phyloP scores from a whole-genome alignment of 2,888 invertebrate genomes.

The Hirtodrosophila confusa region DNA sequence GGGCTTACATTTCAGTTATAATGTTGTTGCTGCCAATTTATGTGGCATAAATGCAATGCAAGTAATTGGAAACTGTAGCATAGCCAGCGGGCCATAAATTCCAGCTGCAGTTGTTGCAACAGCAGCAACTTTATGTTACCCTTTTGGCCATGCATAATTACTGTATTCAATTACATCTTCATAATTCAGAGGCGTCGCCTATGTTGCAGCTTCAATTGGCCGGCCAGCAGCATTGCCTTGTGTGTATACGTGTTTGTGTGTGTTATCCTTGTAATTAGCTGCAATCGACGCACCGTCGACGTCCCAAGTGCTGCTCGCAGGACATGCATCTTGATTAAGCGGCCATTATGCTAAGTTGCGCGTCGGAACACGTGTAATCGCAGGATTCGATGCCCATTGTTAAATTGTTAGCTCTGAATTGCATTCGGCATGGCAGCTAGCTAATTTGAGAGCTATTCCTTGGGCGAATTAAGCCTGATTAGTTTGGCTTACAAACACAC shows the following conservation, averaged over 20 bases:
- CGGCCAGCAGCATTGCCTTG: background rate
- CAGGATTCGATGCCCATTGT: constrained; percentile 3
- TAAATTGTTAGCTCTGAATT: constrained; percentile 11
- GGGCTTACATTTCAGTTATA: constrained; percentile 2
- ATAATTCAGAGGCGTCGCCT: constrained; percentile 47
- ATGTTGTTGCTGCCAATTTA: constrained; percentile 24
- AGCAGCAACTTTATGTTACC: constrained; percentile 29
- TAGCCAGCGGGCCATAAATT: constrained; percentile 33
- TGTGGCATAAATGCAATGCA: constrained; percentile 27
- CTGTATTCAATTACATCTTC: constrained; percentile 69
- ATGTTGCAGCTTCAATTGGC: constrained; percentile 11
- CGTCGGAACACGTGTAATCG: constrained; percentile 17
- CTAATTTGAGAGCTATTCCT: constrained; percentile 1
- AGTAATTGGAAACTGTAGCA: constrained; percentile 44
- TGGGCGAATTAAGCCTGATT: background rate
- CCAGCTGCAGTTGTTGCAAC: constrained; percentile 21
- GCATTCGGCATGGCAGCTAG: background rate
- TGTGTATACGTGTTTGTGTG: constrained; percentile 23
- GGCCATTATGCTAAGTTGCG: constrained; percentile 37
- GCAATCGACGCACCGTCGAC: constrained; percentile 25
- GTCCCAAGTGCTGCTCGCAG: constrained; percentile 24
- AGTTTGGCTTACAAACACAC: background rate
- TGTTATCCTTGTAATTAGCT: constrained; percentile 54
- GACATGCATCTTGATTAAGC: constrained; percentile 46
- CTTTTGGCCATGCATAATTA: constrained; percentile 52